phyloP scores from a whole-genome alignment of 1,140 invertebrate genomes.

The Ostrea denselamellosa region DNA sequence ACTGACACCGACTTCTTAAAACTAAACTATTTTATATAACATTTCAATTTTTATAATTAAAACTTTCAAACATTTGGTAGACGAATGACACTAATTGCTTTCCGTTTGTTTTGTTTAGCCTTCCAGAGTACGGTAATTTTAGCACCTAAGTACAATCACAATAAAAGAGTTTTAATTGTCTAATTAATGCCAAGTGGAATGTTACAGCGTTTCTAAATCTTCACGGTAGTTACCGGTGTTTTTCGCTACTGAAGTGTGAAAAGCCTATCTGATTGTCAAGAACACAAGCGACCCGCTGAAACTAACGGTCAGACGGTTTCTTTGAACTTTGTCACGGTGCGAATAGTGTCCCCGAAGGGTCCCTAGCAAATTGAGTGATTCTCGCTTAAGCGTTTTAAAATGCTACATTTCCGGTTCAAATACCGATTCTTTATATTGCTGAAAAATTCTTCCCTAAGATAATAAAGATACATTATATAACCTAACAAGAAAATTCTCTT shows the following conservation, averaged over 20 bases:
- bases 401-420: background rate
- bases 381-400: background rate
- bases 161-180: conserved; percentile 40
- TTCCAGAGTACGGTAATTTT: background rate
- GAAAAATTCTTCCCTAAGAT: background rate
- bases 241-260: conserved; percentile 32
- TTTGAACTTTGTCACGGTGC: conserved; percentile 15
- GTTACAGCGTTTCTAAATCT: conserved; percentile 12
- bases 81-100: conserved; percentile 21
- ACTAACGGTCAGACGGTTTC: conserved; percentile 22
- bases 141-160: conserved; percentile 31
- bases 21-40: background rate
- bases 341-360: background rate
- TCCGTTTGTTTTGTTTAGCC: background rate
- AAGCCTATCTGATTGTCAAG: conserved; percentile 40
- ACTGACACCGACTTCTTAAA: conserved; percentile 4
- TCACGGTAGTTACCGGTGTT: conserved; percentile 7
- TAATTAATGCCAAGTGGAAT: conserved; percentile 30
- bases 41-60: background rate
- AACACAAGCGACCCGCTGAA: conserved; percentile 26
- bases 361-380: conserved; percentile 11
- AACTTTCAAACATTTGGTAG: background rate
- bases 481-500: background rate
- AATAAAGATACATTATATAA: background rate
- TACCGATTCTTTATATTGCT: background rate